Conservation (phyloP, 2,113 vertebrate genomes). For the Thymallus thymallus region DNA sequence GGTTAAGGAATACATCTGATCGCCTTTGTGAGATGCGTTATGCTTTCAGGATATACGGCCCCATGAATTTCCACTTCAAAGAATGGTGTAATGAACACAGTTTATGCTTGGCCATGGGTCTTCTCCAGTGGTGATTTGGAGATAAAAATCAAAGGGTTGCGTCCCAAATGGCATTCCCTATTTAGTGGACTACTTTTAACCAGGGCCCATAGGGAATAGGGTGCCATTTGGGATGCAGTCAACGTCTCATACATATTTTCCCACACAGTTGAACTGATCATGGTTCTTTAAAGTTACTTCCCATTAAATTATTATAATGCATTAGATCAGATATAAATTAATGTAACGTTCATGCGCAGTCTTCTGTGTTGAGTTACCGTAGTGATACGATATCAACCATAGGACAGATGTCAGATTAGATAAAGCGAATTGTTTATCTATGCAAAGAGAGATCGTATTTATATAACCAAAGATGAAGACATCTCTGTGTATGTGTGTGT, state of each 20-base stretch:
- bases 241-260: conserved; percentile 11
- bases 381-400: neutral
- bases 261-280: conserved; percentile 31
- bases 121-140: conserved; percentile 19
- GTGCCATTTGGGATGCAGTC: no score
- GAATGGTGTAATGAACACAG: conserved; percentile 38
- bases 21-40: conserved; percentile 38
- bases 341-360: neutral
- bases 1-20: conserved; percentile 20
- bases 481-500: neutral
- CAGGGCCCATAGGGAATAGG: no score
- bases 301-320: conserved; percentile 14
- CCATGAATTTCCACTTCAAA: conserved; percentile 50
- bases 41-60: conserved; percentile 32
- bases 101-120: conserved; percentile 35
- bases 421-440: neutral
- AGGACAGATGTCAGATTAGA: neutral
- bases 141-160: conserved; percentile 27
- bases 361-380: neutral
- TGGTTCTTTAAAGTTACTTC: conserved; percentile 22
- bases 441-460: neutral
- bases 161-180: no score
- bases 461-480: no score
- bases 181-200: no score
- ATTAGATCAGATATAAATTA: conserved; percentile 17